Conservation (phyloP, 2,888 invertebrate species). For the Gisinianus flammeolus region DNA sequence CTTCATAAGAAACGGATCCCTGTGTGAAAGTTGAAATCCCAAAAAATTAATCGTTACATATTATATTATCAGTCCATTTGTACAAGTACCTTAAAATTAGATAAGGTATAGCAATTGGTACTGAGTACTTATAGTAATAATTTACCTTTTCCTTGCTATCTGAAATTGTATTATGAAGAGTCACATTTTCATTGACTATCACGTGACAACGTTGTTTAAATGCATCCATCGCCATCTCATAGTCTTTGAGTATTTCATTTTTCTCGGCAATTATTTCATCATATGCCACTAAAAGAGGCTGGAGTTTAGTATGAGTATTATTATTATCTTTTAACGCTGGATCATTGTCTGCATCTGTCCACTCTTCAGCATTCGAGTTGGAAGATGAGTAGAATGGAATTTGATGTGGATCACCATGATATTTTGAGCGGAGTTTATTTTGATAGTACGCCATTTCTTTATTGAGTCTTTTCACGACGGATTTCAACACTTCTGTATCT, state of each 20-base stretch:
- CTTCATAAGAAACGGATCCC: constrained; percentile 54
- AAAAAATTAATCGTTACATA: background rate
- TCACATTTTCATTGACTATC: constrained; percentile 54
- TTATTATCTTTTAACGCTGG: background rate
- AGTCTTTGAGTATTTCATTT: constrained; percentile 53
- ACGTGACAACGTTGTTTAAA: constrained; percentile 48
- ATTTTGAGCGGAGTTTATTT: constrained; percentile 47
- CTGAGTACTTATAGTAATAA: too few species aligned
- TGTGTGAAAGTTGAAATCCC: constrained; percentile 16
- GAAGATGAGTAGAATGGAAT: constrained; percentile 49
- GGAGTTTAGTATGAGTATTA: constrained; percentile 35
- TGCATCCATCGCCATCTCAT: constrained; percentile 47
- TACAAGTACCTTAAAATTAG: too few species aligned
- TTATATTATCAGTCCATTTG: too few species aligned
- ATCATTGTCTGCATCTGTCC: constrained; percentile 39
- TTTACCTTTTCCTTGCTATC: constrained; percentile 51
- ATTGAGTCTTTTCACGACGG: constrained; percentile 53
- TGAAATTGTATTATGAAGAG: constrained; percentile 47
- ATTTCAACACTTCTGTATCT: constrained; percentile 54
- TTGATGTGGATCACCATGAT: constrained; percentile 34
- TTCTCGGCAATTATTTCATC: constrained; percentile 56
- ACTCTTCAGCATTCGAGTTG: constrained; percentile 28
- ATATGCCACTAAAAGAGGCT: constrained; percentile 53
- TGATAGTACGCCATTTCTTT: constrained; percentile 53
- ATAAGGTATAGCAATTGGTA: too few species aligned